phyloP scores from a whole-genome alignment of 2,888 invertebrate genomes.

The Helicoverpa assulta region DNA sequence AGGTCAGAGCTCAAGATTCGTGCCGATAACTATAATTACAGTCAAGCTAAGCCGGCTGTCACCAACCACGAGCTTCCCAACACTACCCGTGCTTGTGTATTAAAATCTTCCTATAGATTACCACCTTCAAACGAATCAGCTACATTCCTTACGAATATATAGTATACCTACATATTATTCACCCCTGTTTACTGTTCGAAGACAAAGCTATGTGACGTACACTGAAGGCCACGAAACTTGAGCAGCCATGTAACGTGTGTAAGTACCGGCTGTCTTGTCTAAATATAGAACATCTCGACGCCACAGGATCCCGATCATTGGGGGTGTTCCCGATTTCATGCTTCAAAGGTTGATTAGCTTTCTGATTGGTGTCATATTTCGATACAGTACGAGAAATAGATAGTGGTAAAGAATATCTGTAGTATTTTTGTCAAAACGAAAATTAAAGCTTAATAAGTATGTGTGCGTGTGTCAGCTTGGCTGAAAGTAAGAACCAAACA shows the following conservation, averaged over 20 bases:
- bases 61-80: no score
- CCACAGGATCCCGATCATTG: conserved; percentile 8
- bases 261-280: background rate
- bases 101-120: no score
- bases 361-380: conserved; percentile 37
- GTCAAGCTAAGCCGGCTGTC: no score
- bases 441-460: no score
- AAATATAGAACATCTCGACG: conserved; percentile 14
- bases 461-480: no score
- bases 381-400: background rate
- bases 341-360: conserved; percentile 27
- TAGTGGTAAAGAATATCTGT: background rate
- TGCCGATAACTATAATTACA: no score
- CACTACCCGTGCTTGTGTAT: no score
- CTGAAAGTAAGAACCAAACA: no score
- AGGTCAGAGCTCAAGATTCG: no score
- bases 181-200: background rate
- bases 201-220: background rate
- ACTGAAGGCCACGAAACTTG: background rate
- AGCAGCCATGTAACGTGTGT: background rate
- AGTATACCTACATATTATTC: background rate
- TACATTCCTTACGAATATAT: background rate
- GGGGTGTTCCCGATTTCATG: conserved; percentile 15
- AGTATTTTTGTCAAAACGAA: no score
- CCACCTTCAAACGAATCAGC: no score